Evolutionary conservation across 2,797 vertebrate species (phyloP).

Genomic region (Danionella dracula): DNA sequence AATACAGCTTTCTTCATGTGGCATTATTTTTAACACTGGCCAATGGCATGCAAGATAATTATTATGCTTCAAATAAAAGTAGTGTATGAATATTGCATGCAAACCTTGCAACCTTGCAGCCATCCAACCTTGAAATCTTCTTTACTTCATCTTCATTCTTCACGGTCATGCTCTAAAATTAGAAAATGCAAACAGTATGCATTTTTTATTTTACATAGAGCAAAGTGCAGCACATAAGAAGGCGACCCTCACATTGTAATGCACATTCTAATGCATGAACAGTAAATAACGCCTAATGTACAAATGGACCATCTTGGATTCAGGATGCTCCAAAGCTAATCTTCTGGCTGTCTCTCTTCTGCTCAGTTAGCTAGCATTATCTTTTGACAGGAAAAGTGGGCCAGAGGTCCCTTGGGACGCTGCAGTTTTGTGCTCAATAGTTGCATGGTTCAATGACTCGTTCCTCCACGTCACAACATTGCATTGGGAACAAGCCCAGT

Average conservation of each 20-base stretch:
- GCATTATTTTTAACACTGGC: no score
- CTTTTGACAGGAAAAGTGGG: slow-evolving; percentile 33
- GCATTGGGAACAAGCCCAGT: slow-evolving; percentile 26
- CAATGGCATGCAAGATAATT: no score
- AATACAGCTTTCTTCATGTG: no score
- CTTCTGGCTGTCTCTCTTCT: slow-evolving; percentile 15
- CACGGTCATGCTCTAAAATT: background rate
- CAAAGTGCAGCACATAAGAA: background rate
- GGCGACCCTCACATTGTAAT: background rate
- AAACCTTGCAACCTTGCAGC: background rate
- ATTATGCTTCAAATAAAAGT: background rate
- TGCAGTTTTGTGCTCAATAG: slow-evolving; percentile 17
- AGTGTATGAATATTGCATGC: background rate
- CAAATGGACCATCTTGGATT: slow-evolving; percentile 16
- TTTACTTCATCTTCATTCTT: background rate
- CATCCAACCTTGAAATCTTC: background rate
- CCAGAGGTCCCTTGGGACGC: slow-evolving; percentile 16
- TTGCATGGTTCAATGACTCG: slow-evolving; percentile 31
- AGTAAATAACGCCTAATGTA: background rate
- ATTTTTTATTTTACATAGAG: background rate
- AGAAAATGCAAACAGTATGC: background rate
- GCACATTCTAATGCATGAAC: background rate
- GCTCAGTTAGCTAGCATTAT: slow-evolving; percentile 22
- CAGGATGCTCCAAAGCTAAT: background rate
- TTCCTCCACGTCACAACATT: slow-evolving; percentile 35